Evolutionary conservation across 2,113 vertebrate genomes (phyloP), one percentile per base, ranked within the genome.

Genomic region (Ifrita kowaldi): DNA sequence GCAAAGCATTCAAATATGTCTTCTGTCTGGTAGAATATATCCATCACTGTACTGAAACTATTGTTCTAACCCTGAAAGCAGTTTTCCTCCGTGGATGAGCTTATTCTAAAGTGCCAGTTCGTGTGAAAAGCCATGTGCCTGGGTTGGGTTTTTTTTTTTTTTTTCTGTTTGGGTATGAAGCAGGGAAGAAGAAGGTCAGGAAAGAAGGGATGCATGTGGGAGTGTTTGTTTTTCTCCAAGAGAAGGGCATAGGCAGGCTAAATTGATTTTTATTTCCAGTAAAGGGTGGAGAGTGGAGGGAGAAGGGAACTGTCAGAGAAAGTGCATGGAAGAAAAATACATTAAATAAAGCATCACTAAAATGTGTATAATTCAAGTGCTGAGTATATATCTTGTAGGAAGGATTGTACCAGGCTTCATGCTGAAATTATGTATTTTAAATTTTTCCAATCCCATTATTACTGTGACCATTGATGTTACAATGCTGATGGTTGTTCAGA

Each of bases 231-330:
- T 91, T 81, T 74, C 46, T 79, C 60, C 60, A 52, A 67, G 39
- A 84, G 49, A 93, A 95, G 56, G 53, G 33, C 87, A 95, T 11
- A 86, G 47, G 57, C 65, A 94, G 47, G 67, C 63, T 89, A 95
- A 94, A 97, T 87, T 93, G 90, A 97, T 95, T 96, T 95, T 83
- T 96, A 89, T 92, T 96, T 96, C 49, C 70, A 79, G 42, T 84
- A 81, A 93, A 93, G 41, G 64, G 44, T 42, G 47, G 60, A 42
- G 49, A 74, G 14, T 83, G 30, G 10, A 89, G 11, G 52, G n/a
- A 87, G 74, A 44, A 57, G 35, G 60, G 18, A 80, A 41, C 47
- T 95, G 39, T 69, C 55, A 95, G 69, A 87, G 62, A 80, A 95
- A 89, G 62, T 39, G 22, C 17, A 53, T 62, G 39, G 52, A 85